These are phyloP conservation scores for Brachionus calyciflorus DNA, from an alignment of 1,140 invertebrate species.

Conservation along the genomic window DNA sequence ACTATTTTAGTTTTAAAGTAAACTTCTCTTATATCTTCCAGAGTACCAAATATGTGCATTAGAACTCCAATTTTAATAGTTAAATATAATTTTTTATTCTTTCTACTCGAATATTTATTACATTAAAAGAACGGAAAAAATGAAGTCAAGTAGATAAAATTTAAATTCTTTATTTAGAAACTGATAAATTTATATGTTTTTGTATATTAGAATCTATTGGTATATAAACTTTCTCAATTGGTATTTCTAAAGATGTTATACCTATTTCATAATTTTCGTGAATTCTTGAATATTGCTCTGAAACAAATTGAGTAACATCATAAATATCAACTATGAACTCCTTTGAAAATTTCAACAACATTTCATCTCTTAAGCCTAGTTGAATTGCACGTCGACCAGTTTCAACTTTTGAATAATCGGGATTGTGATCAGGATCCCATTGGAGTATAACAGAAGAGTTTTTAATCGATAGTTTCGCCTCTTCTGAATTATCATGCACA, in stretches of 20 bases:
- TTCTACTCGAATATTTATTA: too few relatives aligned
- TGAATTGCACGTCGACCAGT: constrained; percentile 54
- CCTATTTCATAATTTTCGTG: not conserved
- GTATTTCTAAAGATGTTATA: not conserved
- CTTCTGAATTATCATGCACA: constrained; percentile 47
- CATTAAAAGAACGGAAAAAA: too few relatives aligned
- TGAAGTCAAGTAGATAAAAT: too few relatives aligned
- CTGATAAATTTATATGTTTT: not conserved
- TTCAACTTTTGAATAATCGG: constrained; percentile 49
- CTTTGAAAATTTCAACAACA: constrained; percentile 50
- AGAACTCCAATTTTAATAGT: too few relatives aligned
- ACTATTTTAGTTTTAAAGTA: too few relatives aligned
- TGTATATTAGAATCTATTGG: not conserved
- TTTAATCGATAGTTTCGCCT: constrained; percentile 34
- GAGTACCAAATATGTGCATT: too few relatives aligned
- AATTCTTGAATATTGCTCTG: constrained; percentile 35
- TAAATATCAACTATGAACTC: constrained; percentile 51
- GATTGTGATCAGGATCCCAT: constrained; percentile 59
- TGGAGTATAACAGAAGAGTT: constrained; percentile 53
- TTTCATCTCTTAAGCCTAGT: constrained; percentile 55
- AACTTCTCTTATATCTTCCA: too few relatives aligned
- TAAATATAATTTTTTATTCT: too few relatives aligned
- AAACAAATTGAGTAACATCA: constrained; percentile 54
- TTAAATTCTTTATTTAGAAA: too few relatives aligned
- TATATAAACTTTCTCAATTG: not conserved